Evolutionary conservation across 64 coral and sea anemone species (phyloP).

Genomic region (Dendrophyllia cribrosa): DNA sequence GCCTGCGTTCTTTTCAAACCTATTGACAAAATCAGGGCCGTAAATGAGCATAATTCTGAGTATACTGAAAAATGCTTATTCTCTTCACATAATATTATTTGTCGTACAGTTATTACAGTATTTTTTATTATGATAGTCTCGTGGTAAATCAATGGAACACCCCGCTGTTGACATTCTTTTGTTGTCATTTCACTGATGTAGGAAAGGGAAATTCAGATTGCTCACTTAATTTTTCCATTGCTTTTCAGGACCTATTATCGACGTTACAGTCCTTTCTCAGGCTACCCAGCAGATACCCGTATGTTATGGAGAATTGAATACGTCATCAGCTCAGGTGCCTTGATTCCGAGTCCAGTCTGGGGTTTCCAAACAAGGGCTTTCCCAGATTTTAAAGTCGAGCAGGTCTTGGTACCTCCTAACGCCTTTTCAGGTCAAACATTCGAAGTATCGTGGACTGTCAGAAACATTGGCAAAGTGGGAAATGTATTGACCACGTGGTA

Average conservation of each 20-base stretch:
- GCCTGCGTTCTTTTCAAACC: too few species aligned
- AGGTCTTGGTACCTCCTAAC: conserved; percentile 53
- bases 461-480: conserved; percentile 70
- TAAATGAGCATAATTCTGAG: too few species aligned
- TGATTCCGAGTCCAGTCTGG: conserved; percentile 84
- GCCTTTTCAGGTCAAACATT: conserved; percentile 85
- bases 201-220: too few species aligned
- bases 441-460: conserved; percentile 82
- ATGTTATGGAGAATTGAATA: conserved; percentile 87
- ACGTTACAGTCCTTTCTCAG: conserved; percentile 37
- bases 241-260: conserved; percentile 28
- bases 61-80: too few species aligned
- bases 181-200: too few species aligned
- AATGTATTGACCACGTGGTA: conserved; percentile 65
- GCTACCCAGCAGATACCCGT: conserved; percentile 66
- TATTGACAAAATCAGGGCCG: too few species aligned
- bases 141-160: too few species aligned
- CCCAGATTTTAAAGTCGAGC: conserved; percentile 74
- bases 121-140: too few species aligned
- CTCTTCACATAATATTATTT: too few species aligned
- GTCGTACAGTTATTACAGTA: too few species aligned
- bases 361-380: conserved; percentile 81
- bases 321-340: conserved; percentile 51
- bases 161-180: too few species aligned
- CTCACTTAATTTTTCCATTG: neutral